These are phyloP conservation scores for Steatocranus sp. DNA, from an alignment of 2,797 vertebrate genomes.

Conservation along the genomic window DNA sequence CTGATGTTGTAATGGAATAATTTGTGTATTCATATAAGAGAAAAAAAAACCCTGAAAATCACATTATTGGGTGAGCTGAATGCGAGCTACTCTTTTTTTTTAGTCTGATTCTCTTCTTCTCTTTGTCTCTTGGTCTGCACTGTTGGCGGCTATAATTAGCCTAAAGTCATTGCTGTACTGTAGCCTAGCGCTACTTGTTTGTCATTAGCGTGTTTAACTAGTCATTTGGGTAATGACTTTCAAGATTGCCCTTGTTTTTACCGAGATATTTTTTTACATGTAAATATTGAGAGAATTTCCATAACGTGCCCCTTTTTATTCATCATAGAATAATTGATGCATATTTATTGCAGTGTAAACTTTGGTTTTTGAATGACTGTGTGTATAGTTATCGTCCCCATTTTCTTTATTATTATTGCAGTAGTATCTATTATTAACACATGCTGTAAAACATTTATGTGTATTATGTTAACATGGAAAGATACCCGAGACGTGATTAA, in stretches of 20 bases:
- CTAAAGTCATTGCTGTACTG: conserved; percentile 61
- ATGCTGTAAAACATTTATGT: conserved; percentile 73
- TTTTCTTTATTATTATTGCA: conserved; percentile 67
- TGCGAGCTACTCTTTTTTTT: conserved; percentile 27
- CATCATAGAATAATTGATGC: conserved; percentile 69
- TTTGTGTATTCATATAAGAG: conserved; percentile 55
- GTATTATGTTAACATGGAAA: conserved; percentile 65
- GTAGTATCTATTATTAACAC: conserved; percentile 73
- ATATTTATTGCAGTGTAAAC: conserved; percentile 71
- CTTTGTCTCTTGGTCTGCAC: conserved; percentile 21
- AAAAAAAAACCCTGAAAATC: conserved; percentile 17
- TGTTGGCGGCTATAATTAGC: conserved; percentile 67
- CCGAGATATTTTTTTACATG: conserved; percentile 66
- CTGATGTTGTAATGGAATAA: conserved; percentile 65
- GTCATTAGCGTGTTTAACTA: conserved; percentile 74
- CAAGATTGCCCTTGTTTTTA: conserved; percentile 69
- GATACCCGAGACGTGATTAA: conserved; percentile 52
- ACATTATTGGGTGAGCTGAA: conserved; percentile 48
- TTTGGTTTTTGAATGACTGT: conserved; percentile 67
- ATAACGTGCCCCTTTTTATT: conserved; percentile 74
- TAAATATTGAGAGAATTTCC: conserved; percentile 77
- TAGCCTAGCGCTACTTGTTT: conserved; percentile 65
- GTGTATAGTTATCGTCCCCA: conserved; percentile 60
- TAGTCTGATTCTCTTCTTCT: background rate
- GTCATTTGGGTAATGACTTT: conserved; percentile 77